Percentiles rank a stretch among this genome's conserved stretches.
phyloP scores from a whole-genome alignment of 2,113 vertebrate genomes.

The Chrysemys picta region DNA sequence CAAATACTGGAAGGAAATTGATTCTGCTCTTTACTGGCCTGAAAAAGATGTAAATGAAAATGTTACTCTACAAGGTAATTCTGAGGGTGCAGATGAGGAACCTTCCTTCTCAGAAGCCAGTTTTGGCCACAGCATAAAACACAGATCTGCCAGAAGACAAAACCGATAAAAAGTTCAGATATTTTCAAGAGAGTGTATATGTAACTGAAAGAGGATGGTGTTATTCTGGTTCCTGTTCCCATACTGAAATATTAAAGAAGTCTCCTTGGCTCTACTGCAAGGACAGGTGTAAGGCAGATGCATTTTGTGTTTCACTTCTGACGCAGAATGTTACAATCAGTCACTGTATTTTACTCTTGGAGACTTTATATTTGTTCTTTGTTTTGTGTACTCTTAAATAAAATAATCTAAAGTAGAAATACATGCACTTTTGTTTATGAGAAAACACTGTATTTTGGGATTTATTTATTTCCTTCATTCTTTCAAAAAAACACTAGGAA shows the following conservation, averaged over 20 bases:
- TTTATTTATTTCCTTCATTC: background rate
- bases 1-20: slow-evolving; percentile 30
- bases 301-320: background rate
- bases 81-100: slow-evolving; percentile 6
- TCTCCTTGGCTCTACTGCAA: background rate
- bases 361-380: background rate
- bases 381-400: slow-evolving; percentile 5
- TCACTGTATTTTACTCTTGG: background rate
- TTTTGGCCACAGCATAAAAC: slow-evolving; percentile 20
- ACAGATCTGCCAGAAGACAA: slow-evolving; percentile 17
- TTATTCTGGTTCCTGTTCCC: background rate
- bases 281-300: background rate
- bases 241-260: background rate
- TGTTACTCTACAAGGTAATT: slow-evolving; percentile 10
- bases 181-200: background rate
- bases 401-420: background rate
- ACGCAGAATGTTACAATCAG: background rate
- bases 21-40: slow-evolving; percentile 12
- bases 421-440: background rate
- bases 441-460: background rate
- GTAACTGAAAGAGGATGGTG: slow-evolving; percentile 23
- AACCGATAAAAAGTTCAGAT: slow-evolving; percentile 1
- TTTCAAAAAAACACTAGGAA: background rate
- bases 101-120: slow-evolving; percentile 25
- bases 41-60: slow-evolving; percentile 18